phyloP scores from a whole-genome alignment of 2,888 invertebrate species.

The Serrognathus titanus region DNA sequence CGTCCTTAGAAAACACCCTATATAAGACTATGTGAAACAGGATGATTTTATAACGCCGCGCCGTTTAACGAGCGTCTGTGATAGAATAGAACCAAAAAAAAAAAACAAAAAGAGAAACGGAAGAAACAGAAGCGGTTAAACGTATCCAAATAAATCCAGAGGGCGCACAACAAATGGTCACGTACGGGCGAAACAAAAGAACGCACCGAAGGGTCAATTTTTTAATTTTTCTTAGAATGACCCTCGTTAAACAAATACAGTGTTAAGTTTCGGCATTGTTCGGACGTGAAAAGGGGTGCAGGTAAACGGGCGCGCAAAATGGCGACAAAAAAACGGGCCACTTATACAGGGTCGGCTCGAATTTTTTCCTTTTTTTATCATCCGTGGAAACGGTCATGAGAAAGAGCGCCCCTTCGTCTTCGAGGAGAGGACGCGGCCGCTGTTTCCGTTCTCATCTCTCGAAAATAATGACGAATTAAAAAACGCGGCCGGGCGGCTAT shows the following conservation, averaged over 20 bases:
- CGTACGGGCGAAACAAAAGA: neutral
- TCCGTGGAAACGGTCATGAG: too few species aligned
- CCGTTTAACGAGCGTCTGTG: too few species aligned
- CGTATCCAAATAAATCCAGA: neutral
- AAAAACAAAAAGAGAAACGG: neutral
- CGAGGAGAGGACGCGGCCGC: neutral
- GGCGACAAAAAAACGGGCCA: slow-evolving; percentile 13
- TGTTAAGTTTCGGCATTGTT: slow-evolving; percentile 26
- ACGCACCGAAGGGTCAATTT: slow-evolving; percentile 20
- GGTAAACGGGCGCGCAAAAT: slow-evolving; percentile 9
- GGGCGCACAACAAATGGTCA: neutral
- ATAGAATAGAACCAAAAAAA: too few species aligned
- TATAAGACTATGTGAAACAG: too few species aligned
- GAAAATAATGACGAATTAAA: neutral
- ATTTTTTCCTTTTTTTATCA: too few species aligned
- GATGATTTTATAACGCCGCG: too few species aligned
- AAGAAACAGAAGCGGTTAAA: neutral
- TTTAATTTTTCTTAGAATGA: slow-evolving; percentile 26
- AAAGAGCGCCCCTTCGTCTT: neutral
- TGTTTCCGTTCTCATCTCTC: too few species aligned
- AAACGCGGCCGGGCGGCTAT: neutral
- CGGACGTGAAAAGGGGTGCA: neutral
- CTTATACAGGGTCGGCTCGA: neutral
- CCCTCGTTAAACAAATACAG: slow-evolving; percentile 26
- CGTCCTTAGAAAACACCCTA: too few species aligned